Base-by-base conservation (phyloP, 2,113 vertebrate genomes). In the Forbesichthys papilliferus region DNA sequence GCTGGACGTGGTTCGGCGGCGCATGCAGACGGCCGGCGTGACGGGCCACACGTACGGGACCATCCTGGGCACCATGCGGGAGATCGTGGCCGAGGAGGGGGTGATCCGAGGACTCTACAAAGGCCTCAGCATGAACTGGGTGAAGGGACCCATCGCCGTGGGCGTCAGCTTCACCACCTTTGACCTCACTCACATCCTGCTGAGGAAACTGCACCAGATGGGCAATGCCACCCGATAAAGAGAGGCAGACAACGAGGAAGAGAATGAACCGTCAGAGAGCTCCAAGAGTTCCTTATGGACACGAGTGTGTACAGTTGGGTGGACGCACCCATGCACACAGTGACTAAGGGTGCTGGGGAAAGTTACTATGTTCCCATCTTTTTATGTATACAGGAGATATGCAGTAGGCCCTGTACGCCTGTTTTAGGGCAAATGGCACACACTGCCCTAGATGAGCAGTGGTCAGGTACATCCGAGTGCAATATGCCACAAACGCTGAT, bases 101-200 rank as follows among this genome's bases (percentile, higher is more conserved):
- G 71, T 95, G 0, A 46, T 98, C 74, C 89, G 94, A 0, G 97
- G 98, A 58, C 84, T 99, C 14, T 99, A 98, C 92, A 99, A 99
- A 78, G 98, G 98, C 65, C 95, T 99, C 75, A 99, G 97, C 87
- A 98, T 99, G 98, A 99, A 99, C 92, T 99, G 97, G 97, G 95
- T 99, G 64, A 99, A 99, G 68, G 98, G 98, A 3, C 98, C 98
- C 13, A 93, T 99, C 4, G 95, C 97, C 0, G 97, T 99, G 73
- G 98, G 98, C 8, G 98, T 98, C 86, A 99, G 98, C 91, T 99
- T 99, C 90, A 99, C 95, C 68, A 98, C 96, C 79, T 99, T 99
- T 59, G 98, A 99, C 92, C 93, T 98, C 59, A 96, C 90, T 47
- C 96, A 98, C 92, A 98, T 97, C 73, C 92, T 99, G 34, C 90